Evolutionary conservation across 1,140 invertebrate species (phyloP).

Genomic region (Drosophila bocki): DNA sequence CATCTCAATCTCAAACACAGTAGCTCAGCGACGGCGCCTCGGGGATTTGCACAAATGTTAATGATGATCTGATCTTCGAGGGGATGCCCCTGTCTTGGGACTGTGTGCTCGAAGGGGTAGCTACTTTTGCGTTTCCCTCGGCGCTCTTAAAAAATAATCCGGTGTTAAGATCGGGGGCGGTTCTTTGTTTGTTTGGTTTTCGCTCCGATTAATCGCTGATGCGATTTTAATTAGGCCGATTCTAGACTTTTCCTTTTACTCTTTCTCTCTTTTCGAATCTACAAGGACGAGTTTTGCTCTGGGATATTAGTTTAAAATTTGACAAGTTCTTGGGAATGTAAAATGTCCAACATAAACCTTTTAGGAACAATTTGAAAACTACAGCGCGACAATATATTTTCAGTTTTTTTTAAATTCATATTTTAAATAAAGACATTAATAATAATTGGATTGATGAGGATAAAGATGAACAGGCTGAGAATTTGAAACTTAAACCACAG

Average conservation of each 20-base stretch:
- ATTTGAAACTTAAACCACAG: too few species aligned
- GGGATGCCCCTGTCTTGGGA: constrained; percentile 10
- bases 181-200: constrained; percentile 63
- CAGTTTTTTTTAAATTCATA: too few species aligned
- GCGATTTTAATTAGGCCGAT: constrained; percentile 52
- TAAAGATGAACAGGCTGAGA: too few species aligned
- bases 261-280: too few species aligned
- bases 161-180: constrained; percentile 71
- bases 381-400: too few species aligned
- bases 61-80: constrained; percentile 64
- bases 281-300: not conserved
- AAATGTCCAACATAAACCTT: too few species aligned
- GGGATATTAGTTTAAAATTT: too few species aligned
- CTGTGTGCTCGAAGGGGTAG: constrained; percentile 15
- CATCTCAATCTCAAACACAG: constrained; percentile 27
- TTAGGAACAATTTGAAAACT: too few species aligned
- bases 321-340: too few species aligned
- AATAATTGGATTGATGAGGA: too few species aligned
- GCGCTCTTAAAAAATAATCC: constrained; percentile 25
- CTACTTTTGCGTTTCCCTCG: constrained; percentile 19
- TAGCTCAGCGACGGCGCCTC: constrained; percentile 55
- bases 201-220: constrained; percentile 50
- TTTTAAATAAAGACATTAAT: too few species aligned
- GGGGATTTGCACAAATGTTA: constrained; percentile 73
- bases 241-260: not conserved